phyloP scores from a whole-genome alignment of 64 coral and sea anemone genomes.

The Stylophora pistillata region DNA sequence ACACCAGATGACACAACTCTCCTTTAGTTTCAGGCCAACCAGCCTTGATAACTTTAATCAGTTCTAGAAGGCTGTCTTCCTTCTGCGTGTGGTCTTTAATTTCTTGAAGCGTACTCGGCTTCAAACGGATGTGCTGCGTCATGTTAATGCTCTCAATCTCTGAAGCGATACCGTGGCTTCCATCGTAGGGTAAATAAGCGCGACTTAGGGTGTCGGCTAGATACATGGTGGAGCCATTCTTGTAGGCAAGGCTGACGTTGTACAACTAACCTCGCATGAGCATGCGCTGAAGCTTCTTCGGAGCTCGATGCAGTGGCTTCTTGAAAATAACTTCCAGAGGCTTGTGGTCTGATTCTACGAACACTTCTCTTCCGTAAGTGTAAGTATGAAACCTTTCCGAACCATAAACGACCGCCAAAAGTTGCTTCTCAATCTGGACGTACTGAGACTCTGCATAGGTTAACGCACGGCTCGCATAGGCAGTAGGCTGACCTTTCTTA shows the following conservation, averaged over 20 bases:
- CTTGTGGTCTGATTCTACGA: constrained; percentile 15
- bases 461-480: neutral
- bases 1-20: no score
- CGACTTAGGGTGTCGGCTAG: neutral
- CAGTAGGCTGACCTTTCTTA: neutral
- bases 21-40: no score
- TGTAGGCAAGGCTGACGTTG: no score
- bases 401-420: no score
- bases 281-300: constrained; percentile 7
- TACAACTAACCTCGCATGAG: neutral
- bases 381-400: neutral
- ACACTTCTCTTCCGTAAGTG: neutral
- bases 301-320: neutral
- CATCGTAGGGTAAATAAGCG: neutral
- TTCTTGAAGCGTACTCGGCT: neutral
- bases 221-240: neutral
- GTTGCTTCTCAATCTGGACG: no score
- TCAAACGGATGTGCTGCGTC: no score
- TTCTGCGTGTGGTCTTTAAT: neutral
- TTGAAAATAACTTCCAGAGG: no score
- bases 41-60: no score
- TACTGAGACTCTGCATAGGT: neutral
- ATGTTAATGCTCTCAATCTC: neutral
- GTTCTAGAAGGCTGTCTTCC: constrained; percentile 11
- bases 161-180: neutral